Base-by-base conservation (phyloP, 1,140 invertebrate species). In the Brachionus paranguensis region DNA sequence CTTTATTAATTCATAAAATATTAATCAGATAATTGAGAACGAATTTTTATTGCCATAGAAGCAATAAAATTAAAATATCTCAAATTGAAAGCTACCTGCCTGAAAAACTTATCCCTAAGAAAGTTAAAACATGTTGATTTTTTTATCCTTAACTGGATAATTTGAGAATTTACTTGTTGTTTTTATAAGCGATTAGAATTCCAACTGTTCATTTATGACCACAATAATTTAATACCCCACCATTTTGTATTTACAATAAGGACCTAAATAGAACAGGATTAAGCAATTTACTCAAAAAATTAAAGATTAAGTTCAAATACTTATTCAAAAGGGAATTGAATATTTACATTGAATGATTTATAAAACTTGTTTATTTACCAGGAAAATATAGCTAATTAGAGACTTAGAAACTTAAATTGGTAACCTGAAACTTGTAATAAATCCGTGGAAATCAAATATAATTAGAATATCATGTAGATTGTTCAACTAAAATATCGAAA, bases 371-470 rank as follows among this genome's bases (percentile, higher is more conserved):
- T 72, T 72, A 72, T 72, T 72, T 72, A 72, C 68, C 68, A 43
- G 68, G 68, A 72, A 72, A 72, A 43, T 72, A 45, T 72, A 43
- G 68, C 68, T 72, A 72, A 72, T 72, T 72, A 72, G 68, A 72
- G 68, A 72, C 68, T 72, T 43, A 72, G 10, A 43, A 72, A 72
- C 53, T 60, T 60, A 60, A 72, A 72, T 72, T 72, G 68, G 68
- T 72, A 72, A 72, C 41, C 33, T 72, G 68, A 72, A 47, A 72
- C 68, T 43, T 72, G 68, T 72, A 72, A 72, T 41, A 72, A 72
- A 72, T 72, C 68, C 37, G 10, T 72, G 41, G 29, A 72, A 72
- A 72, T 72, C 68, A 43, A 43, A 43, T 72, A 72, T 72, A 72
- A 72, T 72, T 72, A 72, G 68, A 72, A 72, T 72, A 72, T 72